Evolutionary conservation across 2,113 vertebrate genomes (phyloP), one percentile per base, ranked within the genome.

Genomic region (Pungitius pungitius): DNA sequence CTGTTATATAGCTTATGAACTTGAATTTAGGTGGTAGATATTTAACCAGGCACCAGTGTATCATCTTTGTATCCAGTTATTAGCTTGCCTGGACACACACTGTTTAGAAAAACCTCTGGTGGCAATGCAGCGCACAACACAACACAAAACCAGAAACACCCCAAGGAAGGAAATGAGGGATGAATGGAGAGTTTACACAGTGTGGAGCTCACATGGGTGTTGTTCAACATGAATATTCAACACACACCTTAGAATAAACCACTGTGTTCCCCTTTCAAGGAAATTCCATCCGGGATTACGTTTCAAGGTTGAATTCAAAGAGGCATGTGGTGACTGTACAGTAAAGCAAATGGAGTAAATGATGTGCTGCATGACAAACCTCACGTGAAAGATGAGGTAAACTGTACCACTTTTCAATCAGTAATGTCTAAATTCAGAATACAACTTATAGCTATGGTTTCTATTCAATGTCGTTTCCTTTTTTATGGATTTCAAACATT

Each of bases 141-240:
- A 52, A 14, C 8, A 42, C 12, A 11, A 24, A 49, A 61, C 39
- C 74, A 63, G 24, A 74, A 49, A 66, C 26, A 14, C 51, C 71
- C 66, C 9, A 0, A 77, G 69, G 58, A 72, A 70, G 39, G 35
- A 76, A 60, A 26, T 22, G 17, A 30, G 17, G 13, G 66, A 55
- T 42, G 55, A 84, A 80, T 40, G 17, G 57, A 54, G 63, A 56
- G 24, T 74, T 79, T 57, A 57, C 60, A 2, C 73, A 27, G 35
- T 18, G 51, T 37, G 20, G 15, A 62, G 61, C 69, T 83, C 75
- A 69, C 77, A 76, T 43, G 71, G 77, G 72, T 76, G n/a, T 71
- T 73, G 68, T 78, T 73, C n/a, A 1, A 56, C 79, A 86, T 85
- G 76, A 78, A 84, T 83, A 78, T 83, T 82, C 82, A 78, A 57